Conservation (phyloP, 2,113 vertebrate genomes). For the Neopipo cinnamomea region DNA sequence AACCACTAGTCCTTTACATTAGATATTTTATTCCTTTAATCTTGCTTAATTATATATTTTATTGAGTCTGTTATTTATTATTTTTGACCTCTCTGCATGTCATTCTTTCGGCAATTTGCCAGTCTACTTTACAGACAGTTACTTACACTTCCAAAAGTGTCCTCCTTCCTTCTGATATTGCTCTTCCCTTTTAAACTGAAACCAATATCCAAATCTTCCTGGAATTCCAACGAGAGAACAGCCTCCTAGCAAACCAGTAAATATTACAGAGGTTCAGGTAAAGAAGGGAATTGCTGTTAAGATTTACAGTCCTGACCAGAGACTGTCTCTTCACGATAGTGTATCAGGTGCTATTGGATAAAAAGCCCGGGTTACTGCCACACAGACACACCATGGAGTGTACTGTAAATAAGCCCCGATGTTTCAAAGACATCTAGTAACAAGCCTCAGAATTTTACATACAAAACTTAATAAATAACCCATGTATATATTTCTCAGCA, state of each 20-base stretch:
- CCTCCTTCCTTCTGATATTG: neutral
- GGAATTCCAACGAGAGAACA: neutral
- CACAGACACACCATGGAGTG: neutral
- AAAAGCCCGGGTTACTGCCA: neutral
- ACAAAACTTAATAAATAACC: neutral
- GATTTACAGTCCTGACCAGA: neutral
- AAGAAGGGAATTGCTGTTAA: neutral
- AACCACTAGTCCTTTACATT: neutral
- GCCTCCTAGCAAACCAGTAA: neutral
- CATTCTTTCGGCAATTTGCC: neutral
- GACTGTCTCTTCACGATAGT: neutral
- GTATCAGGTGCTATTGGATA: neutral
- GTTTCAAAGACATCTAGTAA: neutral
- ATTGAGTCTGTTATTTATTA: neutral
- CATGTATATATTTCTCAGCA: neutral
- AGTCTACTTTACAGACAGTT: neutral
- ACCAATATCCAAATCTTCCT: neutral
- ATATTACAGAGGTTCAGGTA: neutral
- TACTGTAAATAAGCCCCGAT: neutral
- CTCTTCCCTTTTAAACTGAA: neutral
- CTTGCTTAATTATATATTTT: neutral
- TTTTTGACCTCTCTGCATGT: neutral
- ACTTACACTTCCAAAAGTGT: neutral
- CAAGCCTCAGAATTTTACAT: neutral
- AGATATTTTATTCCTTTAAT: neutral